Percentiles rank a stretch among this genome's conserved stretches.
Evolutionary conservation across 2,797 vertebrate genomes (phyloP).

Genomic region (Esox lucius): DNA sequence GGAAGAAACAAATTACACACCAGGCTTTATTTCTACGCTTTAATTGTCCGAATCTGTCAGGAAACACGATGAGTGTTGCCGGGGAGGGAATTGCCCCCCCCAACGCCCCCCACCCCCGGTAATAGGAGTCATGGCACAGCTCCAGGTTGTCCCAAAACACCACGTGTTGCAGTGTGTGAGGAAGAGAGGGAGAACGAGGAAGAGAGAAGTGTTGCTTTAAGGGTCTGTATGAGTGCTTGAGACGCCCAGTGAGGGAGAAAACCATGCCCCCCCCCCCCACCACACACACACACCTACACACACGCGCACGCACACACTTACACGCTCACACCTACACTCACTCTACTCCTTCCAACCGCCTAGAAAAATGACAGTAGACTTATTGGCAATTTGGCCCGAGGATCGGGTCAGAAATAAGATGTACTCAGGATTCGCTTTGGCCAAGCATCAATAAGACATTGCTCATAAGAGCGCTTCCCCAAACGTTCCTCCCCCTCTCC

Average conservation of each 20-base stretch:
- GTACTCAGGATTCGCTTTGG: conserved; percentile 37
- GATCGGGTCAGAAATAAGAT: conserved; percentile 24
- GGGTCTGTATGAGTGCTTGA: conserved; percentile 9
- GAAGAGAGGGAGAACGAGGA: neutral
- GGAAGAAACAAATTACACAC: conserved; percentile 86
- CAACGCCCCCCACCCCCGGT: conserved; percentile 47
- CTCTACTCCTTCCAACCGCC: neutral
- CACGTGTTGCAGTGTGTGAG: neutral
- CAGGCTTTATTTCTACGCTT: conserved; percentile 68
- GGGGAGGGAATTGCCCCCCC: conserved; percentile 20
- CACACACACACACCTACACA: neutral
- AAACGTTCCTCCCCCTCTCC: neutral
- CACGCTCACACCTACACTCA: neutral
- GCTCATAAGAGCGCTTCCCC: conserved; percentile 11
- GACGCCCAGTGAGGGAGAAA: conserved; percentile 18
- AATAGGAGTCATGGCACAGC: conserved; percentile 86
- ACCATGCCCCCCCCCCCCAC: conserved; percentile 1
- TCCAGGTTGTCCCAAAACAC: conserved; percentile 65
- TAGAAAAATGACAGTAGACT: conserved; percentile 34
- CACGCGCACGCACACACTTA: neutral
- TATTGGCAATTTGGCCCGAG: conserved; percentile 46
- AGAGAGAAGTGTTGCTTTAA: conserved; percentile 12
- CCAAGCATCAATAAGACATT: conserved; percentile 26
- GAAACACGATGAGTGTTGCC: conserved; percentile 81
- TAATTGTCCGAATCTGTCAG: conserved; percentile 87